Evolutionary conservation across 1,140 invertebrate genomes (phyloP).

Genomic region (Panagrolaimus sp.): DNA sequence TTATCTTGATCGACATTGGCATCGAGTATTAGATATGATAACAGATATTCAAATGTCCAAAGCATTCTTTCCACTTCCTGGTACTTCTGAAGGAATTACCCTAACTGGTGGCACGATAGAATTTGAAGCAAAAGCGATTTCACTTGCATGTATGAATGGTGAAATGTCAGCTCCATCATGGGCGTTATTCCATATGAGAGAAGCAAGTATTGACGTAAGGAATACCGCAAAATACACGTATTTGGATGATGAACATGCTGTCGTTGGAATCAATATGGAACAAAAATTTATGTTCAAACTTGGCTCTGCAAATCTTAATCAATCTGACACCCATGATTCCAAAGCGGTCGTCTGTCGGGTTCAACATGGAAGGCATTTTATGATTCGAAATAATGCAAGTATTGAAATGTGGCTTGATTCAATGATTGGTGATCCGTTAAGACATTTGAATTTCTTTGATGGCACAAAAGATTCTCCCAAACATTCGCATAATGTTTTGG

Average conservation of each 20-base stretch:
- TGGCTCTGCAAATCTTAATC: slow-evolving; percentile 23
- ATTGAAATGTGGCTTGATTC: slow-evolving; percentile 30
- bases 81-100: slow-evolving; percentile 42
- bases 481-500: slow-evolving; percentile 43
- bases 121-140: slow-evolving; percentile 42
- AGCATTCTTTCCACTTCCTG: slow-evolving; percentile 38
- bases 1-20: slow-evolving; percentile 33
- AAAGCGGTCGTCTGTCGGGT: slow-evolving; percentile 50
- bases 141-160: slow-evolving; percentile 53
- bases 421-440: slow-evolving; percentile 43
- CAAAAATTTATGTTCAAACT: slow-evolving; percentile 47
- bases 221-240: slow-evolving; percentile 44
- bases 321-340: slow-evolving; percentile 18
- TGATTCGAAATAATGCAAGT: slow-evolving; percentile 40
- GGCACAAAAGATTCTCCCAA: slow-evolving; percentile 14
- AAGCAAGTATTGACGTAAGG: slow-evolving; percentile 38
- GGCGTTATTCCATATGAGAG: slow-evolving; percentile 52
- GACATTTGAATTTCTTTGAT: slow-evolving; percentile 28
- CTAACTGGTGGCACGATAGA: slow-evolving; percentile 51
- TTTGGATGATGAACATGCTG: slow-evolving; percentile 26
- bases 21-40: slow-evolving; percentile 43
- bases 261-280: slow-evolving; percentile 41
- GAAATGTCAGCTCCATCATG: slow-evolving; percentile 52
- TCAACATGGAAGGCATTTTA: slow-evolving; percentile 42
- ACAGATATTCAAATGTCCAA: slow-evolving; percentile 47